Evolutionary conservation across 2,888 invertebrate genomes (phyloP).

Genomic region (Pomacea canaliculata): DNA sequence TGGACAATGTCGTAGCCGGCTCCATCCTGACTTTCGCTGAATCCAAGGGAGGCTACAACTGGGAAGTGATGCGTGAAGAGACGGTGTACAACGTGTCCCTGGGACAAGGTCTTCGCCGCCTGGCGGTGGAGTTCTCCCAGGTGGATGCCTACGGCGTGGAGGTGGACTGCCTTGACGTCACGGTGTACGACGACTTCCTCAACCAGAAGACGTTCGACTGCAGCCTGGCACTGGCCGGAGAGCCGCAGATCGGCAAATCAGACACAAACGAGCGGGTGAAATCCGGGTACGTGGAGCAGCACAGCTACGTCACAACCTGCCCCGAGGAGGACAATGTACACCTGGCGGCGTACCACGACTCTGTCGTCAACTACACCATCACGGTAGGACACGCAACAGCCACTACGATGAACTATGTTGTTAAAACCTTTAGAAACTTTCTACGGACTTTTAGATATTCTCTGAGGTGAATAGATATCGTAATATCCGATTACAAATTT

Average conservation of each 20-base stretch:
- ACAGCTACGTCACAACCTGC: constrained; percentile 6
- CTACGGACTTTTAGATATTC: too few relatives aligned
- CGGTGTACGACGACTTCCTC: constrained; percentile 9
- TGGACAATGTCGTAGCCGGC: background rate
- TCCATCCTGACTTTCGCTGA: background rate
- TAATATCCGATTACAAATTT: too few relatives aligned
- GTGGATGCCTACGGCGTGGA: constrained; percentile 1
- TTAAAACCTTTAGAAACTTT: too few relatives aligned
- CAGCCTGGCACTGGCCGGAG: background rate
- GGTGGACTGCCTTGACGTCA: constrained; percentile 8
- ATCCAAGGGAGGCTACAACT: background rate
- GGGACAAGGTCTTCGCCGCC: background rate
- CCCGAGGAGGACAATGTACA: constrained; percentile 16
- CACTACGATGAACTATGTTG: background rate
- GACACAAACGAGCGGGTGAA: background rate
- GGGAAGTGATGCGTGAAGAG: background rate
- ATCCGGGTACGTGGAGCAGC: constrained; percentile 2
- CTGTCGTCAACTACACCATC: constrained; percentile 2
- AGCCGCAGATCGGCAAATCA: background rate
- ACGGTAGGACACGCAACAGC: background rate
- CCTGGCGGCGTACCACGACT: constrained; percentile 4
- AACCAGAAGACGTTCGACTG: constrained; percentile 1
- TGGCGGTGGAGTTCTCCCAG: background rate
- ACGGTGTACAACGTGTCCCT: background rate
- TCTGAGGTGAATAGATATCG: too few relatives aligned